Percentiles rank a stretch among this genome's conserved stretches.
Evolutionary conservation across 2,113 vertebrate genomes (phyloP).

Genomic region (Aldabrachelys gigantea): DNA sequence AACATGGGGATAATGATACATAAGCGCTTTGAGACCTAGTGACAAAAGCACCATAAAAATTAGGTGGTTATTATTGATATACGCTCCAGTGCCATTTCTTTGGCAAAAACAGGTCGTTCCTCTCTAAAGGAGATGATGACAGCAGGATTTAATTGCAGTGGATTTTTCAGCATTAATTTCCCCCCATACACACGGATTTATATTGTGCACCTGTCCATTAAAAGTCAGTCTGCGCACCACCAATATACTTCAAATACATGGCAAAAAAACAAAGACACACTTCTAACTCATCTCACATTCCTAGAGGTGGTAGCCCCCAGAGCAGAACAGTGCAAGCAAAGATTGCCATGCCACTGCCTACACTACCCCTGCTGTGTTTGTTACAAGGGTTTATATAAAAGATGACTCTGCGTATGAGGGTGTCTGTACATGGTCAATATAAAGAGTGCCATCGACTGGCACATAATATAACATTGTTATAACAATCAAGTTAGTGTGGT

Average conservation of each 20-base stretch:
- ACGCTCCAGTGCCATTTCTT: not conserved
- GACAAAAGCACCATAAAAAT: not conserved
- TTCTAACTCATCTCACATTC: not conserved
- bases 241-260: not conserved
- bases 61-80: not conserved
- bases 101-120: not conserved
- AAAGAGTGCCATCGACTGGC: conserved; percentile 9
- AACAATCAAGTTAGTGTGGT: fast-evolving
- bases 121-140: not conserved
- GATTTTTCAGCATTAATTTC: not conserved
- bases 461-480: not conserved
- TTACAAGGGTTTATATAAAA: not conserved
- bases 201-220: not conserved
- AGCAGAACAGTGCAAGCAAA: not conserved
- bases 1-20: not conserved
- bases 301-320: not conserved
- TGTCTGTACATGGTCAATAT: not conserved
- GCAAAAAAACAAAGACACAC: too few species aligned
- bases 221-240: not conserved
- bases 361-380: too few species aligned
- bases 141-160: not conserved
- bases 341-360: not conserved
- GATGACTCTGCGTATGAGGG: not conserved
- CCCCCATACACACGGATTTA: not conserved
- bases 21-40: not conserved